A percentile compares a stretch with the other conserved stretches of the same genome.
Conservation (phyloP, 2,888 invertebrate genomes). For the Penaeus monodon region DNA sequence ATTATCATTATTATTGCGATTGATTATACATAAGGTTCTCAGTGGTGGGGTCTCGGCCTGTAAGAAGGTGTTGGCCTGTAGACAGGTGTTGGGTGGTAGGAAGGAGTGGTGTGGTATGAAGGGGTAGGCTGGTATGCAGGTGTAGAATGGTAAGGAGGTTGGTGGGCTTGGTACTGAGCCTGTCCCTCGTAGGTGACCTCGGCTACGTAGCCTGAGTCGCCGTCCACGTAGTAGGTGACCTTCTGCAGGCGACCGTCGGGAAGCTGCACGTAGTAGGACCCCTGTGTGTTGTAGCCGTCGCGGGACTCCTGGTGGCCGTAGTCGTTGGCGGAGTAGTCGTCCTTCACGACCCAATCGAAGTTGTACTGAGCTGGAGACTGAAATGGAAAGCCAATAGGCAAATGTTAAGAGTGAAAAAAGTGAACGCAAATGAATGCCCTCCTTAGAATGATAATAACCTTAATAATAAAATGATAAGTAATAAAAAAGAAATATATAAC, state of each 20-base stretch:
- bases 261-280: slow-evolving; percentile 47
- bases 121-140: slow-evolving; percentile 3
- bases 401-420: too few relatives aligned
- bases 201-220: slow-evolving; percentile 35
- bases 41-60: too few relatives aligned
- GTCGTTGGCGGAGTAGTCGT: slow-evolving; percentile 52
- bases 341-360: slow-evolving; percentile 39
- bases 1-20: too few relatives aligned
- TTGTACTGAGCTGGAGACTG: slow-evolving; percentile 16
- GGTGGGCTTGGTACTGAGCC: slow-evolving; percentile 15
- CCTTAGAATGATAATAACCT: too few relatives aligned
- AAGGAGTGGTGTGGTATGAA: too few relatives aligned
- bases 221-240: slow-evolving; percentile 34
- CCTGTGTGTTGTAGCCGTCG: slow-evolving; percentile 33
- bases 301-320: slow-evolving; percentile 45
- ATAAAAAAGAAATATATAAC: too few relatives aligned
- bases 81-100: too few relatives aligned
- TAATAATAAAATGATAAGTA: too few relatives aligned
- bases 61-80: too few relatives aligned
- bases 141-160: background rate
- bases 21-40: too few relatives aligned
- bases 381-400: too few relatives aligned
- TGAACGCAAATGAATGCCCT: too few relatives aligned
- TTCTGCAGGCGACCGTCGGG: slow-evolving; percentile 54
- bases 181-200: slow-evolving; percentile 34